Evolutionary conservation across 1,140 invertebrate species (phyloP).

Genomic region (Drosophila insularis): DNA sequence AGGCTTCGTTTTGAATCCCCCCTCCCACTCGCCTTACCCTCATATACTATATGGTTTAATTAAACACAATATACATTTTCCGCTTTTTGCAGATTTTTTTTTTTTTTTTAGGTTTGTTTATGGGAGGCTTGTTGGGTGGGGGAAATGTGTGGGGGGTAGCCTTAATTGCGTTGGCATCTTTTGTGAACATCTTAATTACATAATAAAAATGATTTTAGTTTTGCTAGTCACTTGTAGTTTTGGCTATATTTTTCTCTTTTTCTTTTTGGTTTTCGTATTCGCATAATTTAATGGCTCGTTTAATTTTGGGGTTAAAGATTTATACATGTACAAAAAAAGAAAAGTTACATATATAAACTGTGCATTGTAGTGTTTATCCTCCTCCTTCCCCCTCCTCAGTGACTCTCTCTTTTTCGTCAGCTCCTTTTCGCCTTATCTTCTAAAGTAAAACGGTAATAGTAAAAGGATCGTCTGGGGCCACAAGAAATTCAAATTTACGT

Average conservation of each 20-base stretch:
- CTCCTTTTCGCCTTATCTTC: background rate
- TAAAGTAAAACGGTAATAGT: slow-evolving; percentile 57
- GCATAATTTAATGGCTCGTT: slow-evolving; percentile 76
- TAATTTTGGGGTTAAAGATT: slow-evolving; percentile 69
- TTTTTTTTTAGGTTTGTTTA: slow-evolving; percentile 43
- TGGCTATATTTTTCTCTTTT: background rate
- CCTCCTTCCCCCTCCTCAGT: too few species aligned
- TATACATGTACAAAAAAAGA: slow-evolving; percentile 5
- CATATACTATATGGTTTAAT: slow-evolving; percentile 44
- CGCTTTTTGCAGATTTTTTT: slow-evolving; percentile 75
- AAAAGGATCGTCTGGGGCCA: slow-evolving; percentile 58
- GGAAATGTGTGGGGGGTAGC: background rate
- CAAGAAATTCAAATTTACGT: slow-evolving; percentile 59
- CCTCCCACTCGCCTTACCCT: slow-evolving; percentile 14
- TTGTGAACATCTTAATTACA: slow-evolving; percentile 77
- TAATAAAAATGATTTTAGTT: slow-evolving; percentile 77
- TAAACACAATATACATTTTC: slow-evolving; percentile 78
- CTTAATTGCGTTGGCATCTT: slow-evolving; percentile 64
- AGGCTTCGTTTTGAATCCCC: slow-evolving; percentile 69
- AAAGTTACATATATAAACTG: slow-evolving; percentile 23
- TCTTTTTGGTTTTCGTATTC: slow-evolving; percentile 21
- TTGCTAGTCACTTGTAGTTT: slow-evolving; percentile 43
- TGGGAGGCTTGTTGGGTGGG: slow-evolving; percentile 22
- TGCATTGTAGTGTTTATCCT: background rate
- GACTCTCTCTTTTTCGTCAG: background rate